A percentile compares a stretch with the other conserved stretches of the same genome.
Conservation (phyloP, 2,113 vertebrate species). For the Machaerirhynchus nigripectus region DNA sequence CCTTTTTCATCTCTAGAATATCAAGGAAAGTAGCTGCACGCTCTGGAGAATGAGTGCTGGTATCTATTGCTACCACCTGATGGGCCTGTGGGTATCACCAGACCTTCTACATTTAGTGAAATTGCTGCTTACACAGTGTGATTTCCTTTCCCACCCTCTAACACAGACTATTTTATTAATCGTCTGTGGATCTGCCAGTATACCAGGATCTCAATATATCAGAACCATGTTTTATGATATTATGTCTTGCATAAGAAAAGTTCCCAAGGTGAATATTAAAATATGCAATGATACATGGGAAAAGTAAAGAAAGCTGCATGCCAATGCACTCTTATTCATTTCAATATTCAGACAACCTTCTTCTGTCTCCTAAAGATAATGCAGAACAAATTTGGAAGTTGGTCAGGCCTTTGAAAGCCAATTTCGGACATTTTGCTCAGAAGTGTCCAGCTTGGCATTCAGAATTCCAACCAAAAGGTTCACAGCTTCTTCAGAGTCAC, state of each 20-base stretch:
- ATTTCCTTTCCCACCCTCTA: background rate
- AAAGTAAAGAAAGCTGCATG: background rate
- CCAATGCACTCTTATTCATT: background rate
- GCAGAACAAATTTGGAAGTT: background rate
- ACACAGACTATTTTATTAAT: background rate
- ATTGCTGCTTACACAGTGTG: background rate
- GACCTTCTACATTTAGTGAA: background rate
- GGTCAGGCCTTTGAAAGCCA: background rate
- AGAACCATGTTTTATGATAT: background rate
- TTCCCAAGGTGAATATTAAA: background rate
- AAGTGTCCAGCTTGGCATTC: background rate
- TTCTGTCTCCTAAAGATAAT: background rate
- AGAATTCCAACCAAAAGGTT: background rate
- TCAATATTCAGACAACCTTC: background rate
- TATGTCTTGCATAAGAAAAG: background rate
- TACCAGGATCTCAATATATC: background rate
- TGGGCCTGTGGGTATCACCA: background rate
- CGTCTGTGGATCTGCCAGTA: background rate
- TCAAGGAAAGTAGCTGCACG: background rate
- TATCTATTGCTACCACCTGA: background rate
- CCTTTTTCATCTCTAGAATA: background rate
- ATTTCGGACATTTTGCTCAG: background rate
- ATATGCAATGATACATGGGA: background rate
- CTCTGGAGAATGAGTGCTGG: background rate
- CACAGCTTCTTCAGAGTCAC: background rate